Percentiles rank a stretch among this genome's conserved stretches.
These are phyloP conservation scores for Zosterops borbonicus DNA, from an alignment of 2,113 vertebrate genomes.

Conservation along the genomic window DNA sequence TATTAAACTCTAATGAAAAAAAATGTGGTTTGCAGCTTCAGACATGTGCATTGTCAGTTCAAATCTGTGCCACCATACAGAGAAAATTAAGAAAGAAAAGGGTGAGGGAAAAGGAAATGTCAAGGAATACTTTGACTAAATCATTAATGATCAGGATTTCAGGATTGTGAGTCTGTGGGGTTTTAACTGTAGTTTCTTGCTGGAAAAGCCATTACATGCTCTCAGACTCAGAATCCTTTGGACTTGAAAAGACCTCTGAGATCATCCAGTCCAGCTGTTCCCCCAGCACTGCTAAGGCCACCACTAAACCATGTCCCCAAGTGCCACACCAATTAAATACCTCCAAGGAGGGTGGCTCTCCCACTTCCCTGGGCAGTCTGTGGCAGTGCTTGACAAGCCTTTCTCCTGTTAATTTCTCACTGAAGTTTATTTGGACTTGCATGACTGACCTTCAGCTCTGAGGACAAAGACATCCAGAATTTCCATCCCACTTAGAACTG, in stretches of 20 bases:
- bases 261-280: accelerated
- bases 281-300: not conserved
- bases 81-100: not conserved
- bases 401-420: not conserved
- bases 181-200: not conserved
- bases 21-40: not conserved
- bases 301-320: not conserved
- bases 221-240: not conserved
- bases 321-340: not conserved
- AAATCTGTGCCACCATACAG: not conserved
- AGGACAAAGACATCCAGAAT: not conserved
- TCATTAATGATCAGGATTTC: not conserved
- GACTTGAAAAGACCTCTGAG: not conserved
- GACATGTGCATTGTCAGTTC: not conserved
- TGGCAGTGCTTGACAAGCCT: not conserved
- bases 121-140: not conserved
- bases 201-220: not conserved
- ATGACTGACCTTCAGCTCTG: not conserved
- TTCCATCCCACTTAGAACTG: constrained; percentile 25
- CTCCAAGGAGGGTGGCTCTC: not conserved
- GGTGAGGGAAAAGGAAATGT: accelerated
- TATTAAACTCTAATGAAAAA: not conserved
- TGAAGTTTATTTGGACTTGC: not conserved
- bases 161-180: not conserved
- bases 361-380: not conserved